phyloP scores from a whole-genome alignment of 2,113 vertebrate genomes.

The Pachyramphus minor region DNA sequence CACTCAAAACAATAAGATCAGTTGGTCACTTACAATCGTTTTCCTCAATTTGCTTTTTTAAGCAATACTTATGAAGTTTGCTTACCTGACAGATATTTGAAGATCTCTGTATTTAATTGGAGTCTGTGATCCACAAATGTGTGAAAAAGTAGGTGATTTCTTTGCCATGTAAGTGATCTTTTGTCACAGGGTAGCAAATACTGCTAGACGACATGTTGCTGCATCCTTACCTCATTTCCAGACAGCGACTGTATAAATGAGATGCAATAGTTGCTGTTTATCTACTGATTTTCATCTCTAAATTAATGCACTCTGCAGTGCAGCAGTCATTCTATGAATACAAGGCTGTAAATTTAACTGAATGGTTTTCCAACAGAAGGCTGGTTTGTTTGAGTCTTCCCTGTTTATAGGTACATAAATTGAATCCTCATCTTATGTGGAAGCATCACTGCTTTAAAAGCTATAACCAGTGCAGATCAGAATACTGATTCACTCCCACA shows the following conservation, averaged over 20 bases:
- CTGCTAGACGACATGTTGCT: not conserved
- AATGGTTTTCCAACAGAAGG: not conserved
- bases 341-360: not conserved
- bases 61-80: not conserved
- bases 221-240: not conserved
- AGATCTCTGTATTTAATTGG: not conserved
- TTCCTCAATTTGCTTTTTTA: not conserved
- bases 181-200: not conserved
- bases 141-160: not conserved
- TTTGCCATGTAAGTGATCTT: not conserved
- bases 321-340: not conserved
- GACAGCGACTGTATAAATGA: not conserved
- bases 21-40: not conserved
- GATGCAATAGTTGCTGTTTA: not conserved
- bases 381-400: not conserved
- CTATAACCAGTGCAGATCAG: not conserved
- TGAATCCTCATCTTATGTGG: not conserved
- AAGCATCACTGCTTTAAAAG: not conserved
- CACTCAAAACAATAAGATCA: not conserved
- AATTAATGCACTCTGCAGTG: slow-evolving; percentile 28
- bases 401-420: not conserved
- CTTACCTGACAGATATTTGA: not conserved
- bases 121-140: not conserved
- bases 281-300: not conserved
- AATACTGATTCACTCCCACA: not conserved